phyloP scores from a whole-genome alignment of 2,113 vertebrate genomes.

The Urocolius indicus region DNA sequence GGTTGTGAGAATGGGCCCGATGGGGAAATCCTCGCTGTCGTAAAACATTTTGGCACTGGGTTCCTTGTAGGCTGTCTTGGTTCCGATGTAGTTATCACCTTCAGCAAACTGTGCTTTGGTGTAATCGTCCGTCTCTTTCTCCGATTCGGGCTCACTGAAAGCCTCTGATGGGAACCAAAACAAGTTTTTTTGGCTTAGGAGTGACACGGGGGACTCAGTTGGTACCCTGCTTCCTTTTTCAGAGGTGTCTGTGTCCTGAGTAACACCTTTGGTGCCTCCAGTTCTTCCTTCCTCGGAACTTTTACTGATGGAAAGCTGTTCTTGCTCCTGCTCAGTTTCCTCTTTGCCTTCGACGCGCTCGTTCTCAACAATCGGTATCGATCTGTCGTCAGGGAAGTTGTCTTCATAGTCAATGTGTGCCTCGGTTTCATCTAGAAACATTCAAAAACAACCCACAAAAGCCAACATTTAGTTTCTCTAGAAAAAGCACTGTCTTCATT shows the following conservation, averaged over 20 bases:
- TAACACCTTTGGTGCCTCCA: conserved; percentile 26
- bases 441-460: background rate
- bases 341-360: conserved; percentile 62
- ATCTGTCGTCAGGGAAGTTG: conserved; percentile 84
- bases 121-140: conserved; percentile 51
- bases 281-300: conserved; percentile 23
- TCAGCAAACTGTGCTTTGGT: conserved; percentile 66
- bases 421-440: conserved; percentile 82
- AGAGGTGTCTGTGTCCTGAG: conserved; percentile 22
- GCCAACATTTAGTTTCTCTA: background rate
- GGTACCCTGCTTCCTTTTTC: conserved; percentile 38
- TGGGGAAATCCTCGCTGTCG: conserved; percentile 59
- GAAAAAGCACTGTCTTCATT: background rate
- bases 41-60: conserved; percentile 62
- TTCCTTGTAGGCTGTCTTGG: conserved; percentile 64
- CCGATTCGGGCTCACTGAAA: conserved; percentile 76
- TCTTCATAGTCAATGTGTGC: conserved; percentile 92
- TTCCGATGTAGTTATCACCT: conserved; percentile 70
- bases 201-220: conserved; percentile 82
- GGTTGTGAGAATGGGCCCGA: conserved; percentile 47
- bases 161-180: conserved; percentile 89
- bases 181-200: conserved; percentile 86
- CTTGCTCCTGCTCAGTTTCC: conserved; percentile 13
- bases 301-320: conserved; percentile 52
- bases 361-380: conserved; percentile 67